Conservation (phyloP, 2,797 vertebrate species). For the Hydrocynus forskahlii region DNA sequence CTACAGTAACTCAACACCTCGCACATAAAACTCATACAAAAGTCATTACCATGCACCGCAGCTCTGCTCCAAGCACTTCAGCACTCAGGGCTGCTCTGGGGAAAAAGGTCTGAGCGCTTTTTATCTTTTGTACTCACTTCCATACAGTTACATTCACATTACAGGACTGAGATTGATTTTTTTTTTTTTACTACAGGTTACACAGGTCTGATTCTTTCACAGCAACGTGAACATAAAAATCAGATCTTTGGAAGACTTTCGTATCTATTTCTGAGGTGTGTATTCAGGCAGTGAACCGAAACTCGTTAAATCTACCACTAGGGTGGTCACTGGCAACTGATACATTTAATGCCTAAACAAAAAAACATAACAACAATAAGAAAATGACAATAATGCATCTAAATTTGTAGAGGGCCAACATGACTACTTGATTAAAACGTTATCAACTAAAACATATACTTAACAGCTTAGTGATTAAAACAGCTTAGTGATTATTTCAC, state of each 20-base stretch:
- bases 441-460: too few species aligned
- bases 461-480: too few species aligned
- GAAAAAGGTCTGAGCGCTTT: neutral
- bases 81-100: neutral
- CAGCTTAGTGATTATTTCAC: too few species aligned
- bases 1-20: neutral
- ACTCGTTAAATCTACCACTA: too few species aligned
- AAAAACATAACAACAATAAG: too few species aligned
- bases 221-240: neutral
- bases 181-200: neutral
- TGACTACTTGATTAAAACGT: too few species aligned
- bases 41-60: neutral
- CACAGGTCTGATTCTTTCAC: neutral
- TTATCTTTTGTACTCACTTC: neutral
- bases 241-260: neutral
- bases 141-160: neutral
- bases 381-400: too few species aligned
- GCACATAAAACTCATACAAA: slow-evolving; percentile 4
- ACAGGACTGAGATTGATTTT: neutral
- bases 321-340: neutral
- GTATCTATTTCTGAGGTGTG: neutral
- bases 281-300: too few species aligned
- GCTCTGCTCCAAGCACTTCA: neutral
- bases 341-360: too few species aligned
- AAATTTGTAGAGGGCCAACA: too few species aligned